These are phyloP conservation scores for Athalia circularis DNA, from an alignment of 2,888 invertebrate species.

Conservation along the genomic window DNA sequence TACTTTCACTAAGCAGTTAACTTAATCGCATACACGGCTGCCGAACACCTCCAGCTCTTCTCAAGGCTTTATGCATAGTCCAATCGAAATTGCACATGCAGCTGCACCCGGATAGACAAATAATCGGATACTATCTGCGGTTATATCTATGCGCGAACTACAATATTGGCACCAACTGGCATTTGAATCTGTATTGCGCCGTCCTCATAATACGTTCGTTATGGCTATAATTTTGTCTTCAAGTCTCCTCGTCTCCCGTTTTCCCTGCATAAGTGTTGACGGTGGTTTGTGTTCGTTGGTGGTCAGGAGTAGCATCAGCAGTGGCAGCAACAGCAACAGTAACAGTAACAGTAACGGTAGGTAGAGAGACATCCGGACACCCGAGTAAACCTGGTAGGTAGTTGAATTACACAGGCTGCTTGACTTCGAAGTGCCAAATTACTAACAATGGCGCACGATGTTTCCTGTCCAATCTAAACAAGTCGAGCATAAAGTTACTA, in stretches of 20 bases:
- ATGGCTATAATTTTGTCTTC: not conserved
- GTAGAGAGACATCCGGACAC: constrained; percentile 15
- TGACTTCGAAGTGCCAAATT: constrained; percentile 61
- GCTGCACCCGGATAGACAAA: no score
- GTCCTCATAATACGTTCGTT: no score
- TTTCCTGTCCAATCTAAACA: constrained; percentile 68
- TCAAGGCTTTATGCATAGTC: no score
- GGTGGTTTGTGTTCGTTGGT: not conserved
- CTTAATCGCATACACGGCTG: constrained; percentile 53
- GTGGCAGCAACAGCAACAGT: not conserved
- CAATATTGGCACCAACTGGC: not conserved
- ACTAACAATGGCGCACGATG: constrained; percentile 64
- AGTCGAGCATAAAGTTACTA: constrained; percentile 68
- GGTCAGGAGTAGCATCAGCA: constrained; percentile 5
- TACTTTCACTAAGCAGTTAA: constrained; percentile 64
- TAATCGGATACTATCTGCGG: no score
- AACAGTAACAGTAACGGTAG: no score
- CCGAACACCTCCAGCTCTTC: not conserved
- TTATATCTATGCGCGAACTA: no score
- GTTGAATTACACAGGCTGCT: constrained; percentile 41
- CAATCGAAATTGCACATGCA: no score
- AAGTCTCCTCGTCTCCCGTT: not conserved
- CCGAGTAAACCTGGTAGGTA: constrained; percentile 24
- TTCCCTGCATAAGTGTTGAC: constrained; percentile 1
- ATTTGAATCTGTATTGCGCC: not conserved